These are phyloP conservation scores for Bombus soroeensis DNA, from an alignment of 1,140 invertebrate species.

Conservation along the genomic window DNA sequence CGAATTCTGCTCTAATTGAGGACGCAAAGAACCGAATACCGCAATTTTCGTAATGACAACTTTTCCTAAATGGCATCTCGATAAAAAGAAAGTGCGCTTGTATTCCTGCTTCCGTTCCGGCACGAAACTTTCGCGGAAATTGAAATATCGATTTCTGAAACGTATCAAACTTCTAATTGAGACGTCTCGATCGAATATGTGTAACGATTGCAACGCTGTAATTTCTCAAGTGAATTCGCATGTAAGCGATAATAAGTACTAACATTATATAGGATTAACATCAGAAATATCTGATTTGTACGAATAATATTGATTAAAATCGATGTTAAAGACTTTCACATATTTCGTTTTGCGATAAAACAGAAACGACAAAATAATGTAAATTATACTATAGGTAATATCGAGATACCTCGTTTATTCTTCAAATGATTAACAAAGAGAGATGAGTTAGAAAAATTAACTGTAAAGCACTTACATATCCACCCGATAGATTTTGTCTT, in stretches of 20 bases:
- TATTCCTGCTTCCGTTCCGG: background rate
- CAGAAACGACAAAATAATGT: background rate
- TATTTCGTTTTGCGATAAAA: too few species aligned
- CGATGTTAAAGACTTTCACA: slow-evolving; percentile 6
- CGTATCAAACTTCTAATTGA: background rate
- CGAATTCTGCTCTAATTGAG: background rate
- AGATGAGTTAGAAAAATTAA: background rate
- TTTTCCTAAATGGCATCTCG: background rate
- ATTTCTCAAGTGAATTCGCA: background rate
- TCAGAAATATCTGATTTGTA: background rate
- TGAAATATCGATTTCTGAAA: slow-evolving; percentile 2
- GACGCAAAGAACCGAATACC: background rate
- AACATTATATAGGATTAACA: background rate
- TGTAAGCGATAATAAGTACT: background rate
- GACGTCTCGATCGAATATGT: background rate
- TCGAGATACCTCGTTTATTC: too few species aligned
- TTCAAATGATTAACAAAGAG: background rate
- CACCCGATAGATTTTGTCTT: background rate
- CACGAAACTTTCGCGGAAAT: slow-evolving; percentile 29
- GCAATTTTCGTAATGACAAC: slow-evolving; percentile 22
- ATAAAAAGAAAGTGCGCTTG: slow-evolving; percentile 22
- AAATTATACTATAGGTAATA: too few species aligned
- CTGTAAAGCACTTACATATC: background rate
- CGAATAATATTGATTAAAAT: background rate
- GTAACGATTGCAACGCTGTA: background rate